Conservation (phyloP, 2,797 vertebrate species). For the Lagorchestes hirsutus region DNA sequence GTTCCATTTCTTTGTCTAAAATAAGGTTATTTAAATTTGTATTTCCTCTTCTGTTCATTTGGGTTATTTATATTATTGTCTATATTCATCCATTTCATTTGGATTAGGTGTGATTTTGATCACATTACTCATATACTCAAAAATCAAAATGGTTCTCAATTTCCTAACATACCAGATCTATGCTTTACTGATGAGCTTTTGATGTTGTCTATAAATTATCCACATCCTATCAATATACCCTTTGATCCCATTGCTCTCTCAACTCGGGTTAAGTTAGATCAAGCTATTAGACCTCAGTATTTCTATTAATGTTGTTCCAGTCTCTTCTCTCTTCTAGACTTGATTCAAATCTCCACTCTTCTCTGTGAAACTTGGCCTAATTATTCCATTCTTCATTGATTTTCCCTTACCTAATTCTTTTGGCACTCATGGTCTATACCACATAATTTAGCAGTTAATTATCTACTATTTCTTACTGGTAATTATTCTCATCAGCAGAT, state of each 20-base stretch:
- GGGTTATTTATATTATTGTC: not conserved
- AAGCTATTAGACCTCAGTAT: not conserved
- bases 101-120: not conserved
- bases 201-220: not conserved
- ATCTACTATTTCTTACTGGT: not conserved
- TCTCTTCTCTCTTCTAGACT: not conserved
- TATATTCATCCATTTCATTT: not conserved
- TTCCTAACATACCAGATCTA: constrained; percentile 12
- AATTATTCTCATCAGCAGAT: not conserved
- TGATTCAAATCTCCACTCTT: not conserved
- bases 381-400: not conserved
- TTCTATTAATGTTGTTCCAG: not conserved
- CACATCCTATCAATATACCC: not conserved
- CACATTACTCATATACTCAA: constrained; percentile 34
- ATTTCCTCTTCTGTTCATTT: too few relatives aligned
- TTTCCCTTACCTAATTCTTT: not conserved
- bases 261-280: not conserved
- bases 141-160: not conserved
- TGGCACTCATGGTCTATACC: not conserved
- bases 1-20: too few relatives aligned
- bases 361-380: not conserved
- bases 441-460: too few relatives aligned
- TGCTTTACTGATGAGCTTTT: not conserved
- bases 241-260: not conserved
- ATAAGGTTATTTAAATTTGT: too few relatives aligned